A percentile compares a stretch with the other conserved stretches of the same genome.
phyloP scores from a whole-genome alignment of 2,888 invertebrate species.

The Plutella xylostella region DNA sequence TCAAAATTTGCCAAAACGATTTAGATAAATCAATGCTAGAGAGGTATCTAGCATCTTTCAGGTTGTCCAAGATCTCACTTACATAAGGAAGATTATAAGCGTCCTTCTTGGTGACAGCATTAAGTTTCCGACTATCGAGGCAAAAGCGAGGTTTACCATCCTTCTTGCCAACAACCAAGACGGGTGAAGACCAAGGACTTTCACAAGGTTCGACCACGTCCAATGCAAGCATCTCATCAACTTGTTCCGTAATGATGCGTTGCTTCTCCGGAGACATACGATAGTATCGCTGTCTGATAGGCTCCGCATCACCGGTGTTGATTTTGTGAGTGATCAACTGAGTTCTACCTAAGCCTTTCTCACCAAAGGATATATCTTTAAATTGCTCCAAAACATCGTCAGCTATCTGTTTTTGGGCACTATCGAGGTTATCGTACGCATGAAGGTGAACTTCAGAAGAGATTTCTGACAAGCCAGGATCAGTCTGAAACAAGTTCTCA shows the following conservation, averaged over 20 bases:
- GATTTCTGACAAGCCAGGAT: background rate
- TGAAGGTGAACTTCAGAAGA: background rate
- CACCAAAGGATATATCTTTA: slow-evolving; percentile 13
- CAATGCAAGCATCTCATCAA: background rate
- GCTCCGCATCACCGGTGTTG: slow-evolving; percentile 20
- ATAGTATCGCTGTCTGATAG: slow-evolving; percentile 19
- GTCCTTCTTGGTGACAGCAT: slow-evolving; percentile 9
- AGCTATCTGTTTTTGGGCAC: slow-evolving; percentile 8
- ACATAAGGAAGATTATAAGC: background rate
- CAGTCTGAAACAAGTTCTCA: background rate
- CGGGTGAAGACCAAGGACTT: slow-evolving; percentile 20
- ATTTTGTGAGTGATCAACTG: slow-evolving; percentile 18
- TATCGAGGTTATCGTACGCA: slow-evolving; percentile 7
- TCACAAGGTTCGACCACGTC: slow-evolving; percentile 12
- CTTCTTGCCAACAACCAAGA: slow-evolving; percentile 11
- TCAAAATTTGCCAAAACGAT: slow-evolving; percentile 8
- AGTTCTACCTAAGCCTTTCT: slow-evolving; percentile 20
- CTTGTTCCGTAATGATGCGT: slow-evolving; percentile 2
- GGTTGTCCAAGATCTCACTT: slow-evolving; percentile 11
- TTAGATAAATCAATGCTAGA: slow-evolving; percentile 4
- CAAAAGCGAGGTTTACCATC: slow-evolving; percentile 18
- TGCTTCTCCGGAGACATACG: slow-evolving; percentile 18
- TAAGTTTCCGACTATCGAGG: slow-evolving; percentile 18
- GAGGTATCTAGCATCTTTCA: slow-evolving; percentile 14
- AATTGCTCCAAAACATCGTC: slow-evolving; percentile 13